phyloP scores from a whole-genome alignment of 2,888 invertebrate species.

The Lepidocyrtoides sp. region DNA sequence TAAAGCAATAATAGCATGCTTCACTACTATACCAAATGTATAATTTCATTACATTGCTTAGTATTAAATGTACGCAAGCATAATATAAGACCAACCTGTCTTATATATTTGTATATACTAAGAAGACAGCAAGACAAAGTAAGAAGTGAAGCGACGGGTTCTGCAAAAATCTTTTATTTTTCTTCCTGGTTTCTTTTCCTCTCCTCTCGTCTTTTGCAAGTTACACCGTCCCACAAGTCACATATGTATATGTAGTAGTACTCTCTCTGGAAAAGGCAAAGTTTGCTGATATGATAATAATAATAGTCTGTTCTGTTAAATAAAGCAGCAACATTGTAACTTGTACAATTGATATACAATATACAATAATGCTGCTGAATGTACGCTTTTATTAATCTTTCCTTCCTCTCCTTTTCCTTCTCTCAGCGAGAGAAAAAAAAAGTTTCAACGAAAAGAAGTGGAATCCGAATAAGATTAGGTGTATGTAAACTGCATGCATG shows the following conservation, averaged over 20 bases:
- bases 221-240: background rate
- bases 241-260: background rate
- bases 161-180: slow-evolving; percentile 62
- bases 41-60: too few relatives aligned
- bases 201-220: background rate
- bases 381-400: background rate
- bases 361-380: background rate
- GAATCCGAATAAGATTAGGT: background rate
- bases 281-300: background rate
- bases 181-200: slow-evolving; percentile 64
- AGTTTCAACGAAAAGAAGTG: background rate
- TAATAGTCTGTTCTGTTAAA: background rate
- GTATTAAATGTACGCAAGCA: background rate
- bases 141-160: slow-evolving; percentile 3
- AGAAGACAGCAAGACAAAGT: slow-evolving; percentile 35
- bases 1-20: slow-evolving; percentile 2
- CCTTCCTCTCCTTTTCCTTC: too few relatives aligned
- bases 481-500: background rate
- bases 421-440: too few relatives aligned
- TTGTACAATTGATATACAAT: background rate
- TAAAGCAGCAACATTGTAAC: background rate
- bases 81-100: too few relatives aligned
- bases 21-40: background rate
- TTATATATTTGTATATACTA: too few relatives aligned
- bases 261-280: background rate